A percentile compares a stretch with the other conserved stretches of the same genome.
These are phyloP conservation scores for Metacarcinus magister DNA, from an alignment of 2,888 invertebrate genomes.

Conservation along the genomic window DNA sequence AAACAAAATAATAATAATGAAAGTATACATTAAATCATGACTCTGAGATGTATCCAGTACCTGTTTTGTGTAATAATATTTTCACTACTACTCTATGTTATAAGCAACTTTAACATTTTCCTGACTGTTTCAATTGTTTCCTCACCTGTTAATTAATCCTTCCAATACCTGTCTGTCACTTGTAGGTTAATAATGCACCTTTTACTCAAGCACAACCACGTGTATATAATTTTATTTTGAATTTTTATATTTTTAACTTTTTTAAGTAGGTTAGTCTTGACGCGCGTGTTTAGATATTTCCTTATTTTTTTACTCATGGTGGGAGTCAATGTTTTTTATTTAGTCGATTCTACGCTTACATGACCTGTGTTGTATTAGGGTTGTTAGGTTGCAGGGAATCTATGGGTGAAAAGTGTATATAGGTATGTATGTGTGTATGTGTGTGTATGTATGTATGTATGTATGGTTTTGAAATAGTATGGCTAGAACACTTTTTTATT, in stretches of 20 bases:
- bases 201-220: neutral
- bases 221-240: neutral
- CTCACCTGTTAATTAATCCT: neutral
- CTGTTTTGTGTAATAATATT: too few species aligned
- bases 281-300: neutral
- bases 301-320: neutral
- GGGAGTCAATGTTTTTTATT: neutral
- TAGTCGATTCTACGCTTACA: neutral
- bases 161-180: neutral
- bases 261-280: neutral
- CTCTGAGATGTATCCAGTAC: too few species aligned
- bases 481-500: too few species aligned
- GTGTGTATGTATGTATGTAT: conserved; percentile 39
- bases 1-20: too few species aligned
- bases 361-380: neutral
- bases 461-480: neutral
- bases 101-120: neutral
- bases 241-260: too few species aligned
- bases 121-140: neutral
- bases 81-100: neutral
- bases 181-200: neutral
- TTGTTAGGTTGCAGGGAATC: too few species aligned
- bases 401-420: too few species aligned
- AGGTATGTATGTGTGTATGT: neutral
- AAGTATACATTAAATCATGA: too few species aligned